Conservation (phyloP, 2,888 invertebrate genomes). For the Dryocosmus kuriphilus region DNA sequence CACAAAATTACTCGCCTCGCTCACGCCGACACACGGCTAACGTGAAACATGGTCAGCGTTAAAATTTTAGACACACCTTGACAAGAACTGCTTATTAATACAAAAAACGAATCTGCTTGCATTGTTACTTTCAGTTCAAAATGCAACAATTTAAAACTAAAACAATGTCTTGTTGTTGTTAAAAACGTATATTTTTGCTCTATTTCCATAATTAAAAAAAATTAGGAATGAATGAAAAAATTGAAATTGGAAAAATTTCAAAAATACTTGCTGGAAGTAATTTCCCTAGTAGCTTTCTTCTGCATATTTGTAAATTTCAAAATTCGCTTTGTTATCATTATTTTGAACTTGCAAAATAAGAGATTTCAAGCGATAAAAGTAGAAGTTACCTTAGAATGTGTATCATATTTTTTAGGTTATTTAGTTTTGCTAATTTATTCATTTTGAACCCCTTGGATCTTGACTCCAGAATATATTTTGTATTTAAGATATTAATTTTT, state of each 20-base stretch:
- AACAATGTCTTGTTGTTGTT: background rate
- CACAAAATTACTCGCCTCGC: slow-evolving; percentile 57
- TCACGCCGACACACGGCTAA: slow-evolving; percentile 42
- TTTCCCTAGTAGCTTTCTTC: too few relatives aligned
- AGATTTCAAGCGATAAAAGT: too few relatives aligned
- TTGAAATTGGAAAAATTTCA: background rate
- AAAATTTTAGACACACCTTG: slow-evolving; percentile 32
- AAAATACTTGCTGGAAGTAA: too few relatives aligned
- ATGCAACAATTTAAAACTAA: background rate
- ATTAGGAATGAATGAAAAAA: background rate
- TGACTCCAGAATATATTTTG: background rate
- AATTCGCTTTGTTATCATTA: too few relatives aligned
- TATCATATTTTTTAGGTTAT: too few relatives aligned
- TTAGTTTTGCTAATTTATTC: too few relatives aligned
- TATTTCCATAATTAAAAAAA: background rate
- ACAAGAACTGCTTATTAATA: background rate
- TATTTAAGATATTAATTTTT: background rate
- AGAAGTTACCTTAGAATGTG: too few relatives aligned
- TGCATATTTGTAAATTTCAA: too few relatives aligned
- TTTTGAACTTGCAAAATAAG: background rate
- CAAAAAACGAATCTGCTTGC: slow-evolving; percentile 39
- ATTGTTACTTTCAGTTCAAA: background rate
- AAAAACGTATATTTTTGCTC: background rate
- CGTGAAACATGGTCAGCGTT: slow-evolving; percentile 21
- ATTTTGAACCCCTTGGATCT: background rate